phyloP scores from a whole-genome alignment of 2,113 vertebrate species.

The Gracilinanus agilis region DNA sequence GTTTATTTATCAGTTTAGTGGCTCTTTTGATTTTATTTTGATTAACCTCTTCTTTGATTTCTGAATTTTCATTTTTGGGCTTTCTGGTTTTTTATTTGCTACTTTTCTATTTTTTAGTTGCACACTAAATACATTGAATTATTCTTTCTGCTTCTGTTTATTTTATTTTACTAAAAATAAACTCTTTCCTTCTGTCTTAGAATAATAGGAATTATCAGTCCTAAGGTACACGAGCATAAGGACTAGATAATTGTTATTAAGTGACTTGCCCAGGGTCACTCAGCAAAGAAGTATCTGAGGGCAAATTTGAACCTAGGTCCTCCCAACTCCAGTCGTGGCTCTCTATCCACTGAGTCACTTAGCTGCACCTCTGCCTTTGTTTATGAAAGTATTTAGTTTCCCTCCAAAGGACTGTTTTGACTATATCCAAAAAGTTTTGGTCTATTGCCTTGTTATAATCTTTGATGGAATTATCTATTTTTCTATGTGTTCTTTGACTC shows the following conservation, averaged over 20 bases:
- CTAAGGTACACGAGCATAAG: no score
- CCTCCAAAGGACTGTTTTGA: neutral
- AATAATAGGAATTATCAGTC: no score
- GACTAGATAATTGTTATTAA: no score
- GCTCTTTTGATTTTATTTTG: neutral
- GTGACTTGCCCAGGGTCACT: no score
- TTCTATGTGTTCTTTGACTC: neutral
- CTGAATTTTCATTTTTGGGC: neutral
- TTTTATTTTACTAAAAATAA: no score
- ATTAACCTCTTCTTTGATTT: neutral
- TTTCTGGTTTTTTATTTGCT: neutral
- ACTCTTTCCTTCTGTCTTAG: no score
- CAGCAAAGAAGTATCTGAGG: no score
- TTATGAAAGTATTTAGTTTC: neutral
- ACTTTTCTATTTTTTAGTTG: neutral
- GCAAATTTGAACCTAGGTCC: no score
- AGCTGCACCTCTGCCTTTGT: no score
- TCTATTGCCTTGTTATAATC: neutral
- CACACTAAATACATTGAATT: neutral
- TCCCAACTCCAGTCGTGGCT: no score
- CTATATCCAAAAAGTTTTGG: neutral
- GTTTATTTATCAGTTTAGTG: neutral
- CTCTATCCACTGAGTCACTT: no score
- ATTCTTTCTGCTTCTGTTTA: neutral
- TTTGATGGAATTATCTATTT: neutral